Evolutionary conservation across 1,140 invertebrate genomes (phyloP), one percentile per base, ranked within the genome.

Genomic region (Sinella curviseta): DNA sequence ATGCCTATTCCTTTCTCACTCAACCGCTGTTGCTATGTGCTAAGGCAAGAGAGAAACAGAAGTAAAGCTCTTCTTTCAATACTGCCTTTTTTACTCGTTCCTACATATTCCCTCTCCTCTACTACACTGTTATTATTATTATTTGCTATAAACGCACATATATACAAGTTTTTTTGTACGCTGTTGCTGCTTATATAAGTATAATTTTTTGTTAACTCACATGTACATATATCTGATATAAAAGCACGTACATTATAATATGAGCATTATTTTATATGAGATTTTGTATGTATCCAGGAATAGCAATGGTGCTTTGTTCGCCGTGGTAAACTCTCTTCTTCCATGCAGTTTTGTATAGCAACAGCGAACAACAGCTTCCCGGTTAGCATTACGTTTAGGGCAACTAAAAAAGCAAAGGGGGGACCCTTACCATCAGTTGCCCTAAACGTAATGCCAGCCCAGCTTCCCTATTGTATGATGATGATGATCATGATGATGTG

Each of bases 21-120:
- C 39, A 20, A 48, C 39, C 26, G 65, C 65, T 70, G 65, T 70
- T 70, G 65, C 65, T 70, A 70, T 70, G 65, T 70, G 65, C 65
- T 33, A 33, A 70, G 65, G 2, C 3, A 33, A 70, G 31, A 70
- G 65, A 30, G 65, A 33, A 70, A 4, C 14, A n/a, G n/a, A n/a
- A n/a, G n/a, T n/a, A n/a, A n/a, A n/a, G 8, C 55, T 60, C 65
- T 33, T 70, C 65, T 70, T 70, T 70, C 65, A 70, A 70, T 60
- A 60, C 26, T 26, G 24, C 20, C 57, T 60, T 60, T 60, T 60
- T 60, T n/a, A 16, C 24, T 60, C 3, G 57, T n/a, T 31, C 8
- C 31, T 30, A 70, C n/a, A 70, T 60, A 60, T 60, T 60, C 8
- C 57, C 57, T 60, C 57, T 60, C 57, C 24, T 48, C n/a, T n/a